These are phyloP conservation scores for Quiscalus mexicanus DNA, from an alignment of 2,113 vertebrate genomes.

Conservation along the genomic window DNA sequence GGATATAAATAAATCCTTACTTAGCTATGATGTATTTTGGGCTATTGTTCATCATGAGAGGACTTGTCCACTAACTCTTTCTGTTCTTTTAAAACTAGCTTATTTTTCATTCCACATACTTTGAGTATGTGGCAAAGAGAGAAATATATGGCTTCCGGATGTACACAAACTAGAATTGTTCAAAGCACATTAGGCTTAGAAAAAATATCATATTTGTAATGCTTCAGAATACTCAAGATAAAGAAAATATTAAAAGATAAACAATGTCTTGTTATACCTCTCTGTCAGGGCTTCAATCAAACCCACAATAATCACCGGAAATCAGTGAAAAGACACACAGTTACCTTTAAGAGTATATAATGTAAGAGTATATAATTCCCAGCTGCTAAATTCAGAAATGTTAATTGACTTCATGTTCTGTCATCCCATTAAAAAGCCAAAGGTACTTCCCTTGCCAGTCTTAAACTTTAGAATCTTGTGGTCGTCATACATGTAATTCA, in stretches of 20 bases:
- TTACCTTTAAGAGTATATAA: neutral
- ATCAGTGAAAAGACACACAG: neutral
- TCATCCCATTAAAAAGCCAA: neutral
- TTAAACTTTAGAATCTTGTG: neutral
- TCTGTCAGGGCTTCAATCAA: neutral
- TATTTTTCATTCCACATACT: neutral
- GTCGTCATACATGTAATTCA: neutral
- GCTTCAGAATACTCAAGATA: neutral
- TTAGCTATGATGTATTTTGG: neutral
- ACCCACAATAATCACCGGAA: neutral
- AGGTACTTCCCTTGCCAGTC: neutral
- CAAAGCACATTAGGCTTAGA: neutral
- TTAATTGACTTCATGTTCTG: neutral
- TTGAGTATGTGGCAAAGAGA: neutral
- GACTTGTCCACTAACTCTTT: neutral
- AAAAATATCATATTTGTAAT: neutral
- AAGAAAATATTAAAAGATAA: neutral
- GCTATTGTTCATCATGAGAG: neutral
- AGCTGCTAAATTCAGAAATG: neutral
- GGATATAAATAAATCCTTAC: neutral
- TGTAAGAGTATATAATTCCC: neutral
- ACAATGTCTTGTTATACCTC: neutral
- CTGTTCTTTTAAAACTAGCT: neutral
- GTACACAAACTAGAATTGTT: neutral
- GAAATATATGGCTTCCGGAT: neutral